Conservation (phyloP, 2,113 vertebrate genomes). For the Nothoprocta perdicaria region DNA sequence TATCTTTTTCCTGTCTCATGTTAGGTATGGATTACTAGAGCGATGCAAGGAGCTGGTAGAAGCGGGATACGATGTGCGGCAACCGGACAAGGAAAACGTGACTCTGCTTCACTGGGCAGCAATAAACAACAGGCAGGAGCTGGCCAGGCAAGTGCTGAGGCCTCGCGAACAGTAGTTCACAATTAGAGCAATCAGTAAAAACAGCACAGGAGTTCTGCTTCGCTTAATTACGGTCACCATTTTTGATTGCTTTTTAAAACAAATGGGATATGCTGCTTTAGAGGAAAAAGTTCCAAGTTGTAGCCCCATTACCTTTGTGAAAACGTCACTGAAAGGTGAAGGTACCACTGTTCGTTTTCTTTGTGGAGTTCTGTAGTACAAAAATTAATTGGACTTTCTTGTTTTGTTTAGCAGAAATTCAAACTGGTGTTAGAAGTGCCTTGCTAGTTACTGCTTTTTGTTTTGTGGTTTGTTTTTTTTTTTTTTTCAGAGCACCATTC, state of each 20-base stretch:
- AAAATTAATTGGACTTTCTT: background rate
- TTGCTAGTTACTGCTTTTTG: background rate
- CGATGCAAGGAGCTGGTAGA: constrained; percentile 94
- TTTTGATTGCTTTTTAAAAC: background rate
- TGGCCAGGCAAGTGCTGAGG: constrained; percentile 86
- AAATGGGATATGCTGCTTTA: rapidly evolving
- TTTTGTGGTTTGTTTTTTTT: background rate
- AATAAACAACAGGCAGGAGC: constrained; percentile 94
- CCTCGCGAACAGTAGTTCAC: background rate
- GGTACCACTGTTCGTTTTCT: background rate
- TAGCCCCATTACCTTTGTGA: background rate
- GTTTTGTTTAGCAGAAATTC: background rate
- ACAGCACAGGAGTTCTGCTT: background rate
- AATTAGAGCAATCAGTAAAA: background rate
- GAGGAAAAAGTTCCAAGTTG: background rate
- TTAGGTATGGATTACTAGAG: constrained; percentile 93
- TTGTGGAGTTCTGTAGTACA: background rate
- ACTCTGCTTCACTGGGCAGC: constrained; percentile 97
- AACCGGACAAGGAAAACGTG: constrained; percentile 95
- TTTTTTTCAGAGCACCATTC: background rate
- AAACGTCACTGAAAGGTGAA: background rate
- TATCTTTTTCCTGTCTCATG: too few species aligned
- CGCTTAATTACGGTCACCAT: background rate
- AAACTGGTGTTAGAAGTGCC: background rate
- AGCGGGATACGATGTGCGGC: constrained; percentile 91